phyloP scores from a whole-genome alignment of 2,888 invertebrate species.

The Oligia latruncula region DNA sequence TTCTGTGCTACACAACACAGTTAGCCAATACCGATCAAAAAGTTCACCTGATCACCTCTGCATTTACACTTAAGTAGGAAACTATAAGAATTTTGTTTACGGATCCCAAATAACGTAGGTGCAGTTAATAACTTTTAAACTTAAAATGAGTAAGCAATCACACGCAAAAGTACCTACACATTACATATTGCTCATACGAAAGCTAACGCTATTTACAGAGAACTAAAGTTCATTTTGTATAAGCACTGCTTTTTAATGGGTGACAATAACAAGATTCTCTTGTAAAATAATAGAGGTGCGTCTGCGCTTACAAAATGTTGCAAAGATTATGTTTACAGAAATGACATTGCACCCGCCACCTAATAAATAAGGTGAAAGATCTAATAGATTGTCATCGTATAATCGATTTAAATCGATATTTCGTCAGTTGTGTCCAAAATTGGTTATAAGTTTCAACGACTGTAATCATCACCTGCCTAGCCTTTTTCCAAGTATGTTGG shows the following conservation, averaged over 20 bases:
- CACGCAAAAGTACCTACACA: conserved; percentile 1
- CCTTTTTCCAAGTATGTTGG: no score
- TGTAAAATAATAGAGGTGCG: conserved; percentile 51
- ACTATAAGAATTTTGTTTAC: conserved; percentile 8
- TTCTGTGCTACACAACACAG: background rate
- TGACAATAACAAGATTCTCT: conserved; percentile 47
- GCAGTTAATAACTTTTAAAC: conserved; percentile 17
- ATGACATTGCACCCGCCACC: background rate
- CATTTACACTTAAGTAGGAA: background rate
- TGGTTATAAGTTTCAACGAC: background rate
- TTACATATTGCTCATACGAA: background rate
- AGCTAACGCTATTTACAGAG: conserved; percentile 11
- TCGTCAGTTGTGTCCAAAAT: conserved; percentile 12
- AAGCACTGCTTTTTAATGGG: conserved; percentile 28
- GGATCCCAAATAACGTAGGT: conserved; percentile 19
- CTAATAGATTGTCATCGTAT: background rate
- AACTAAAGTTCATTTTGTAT: conserved; percentile 5
- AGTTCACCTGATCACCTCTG: background rate
- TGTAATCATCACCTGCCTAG: background rate
- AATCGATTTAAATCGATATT: conserved; percentile 14
- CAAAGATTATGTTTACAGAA: conserved; percentile 43
- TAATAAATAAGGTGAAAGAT: background rate
- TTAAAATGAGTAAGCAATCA: conserved; percentile 26
- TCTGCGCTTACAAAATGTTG: conserved; percentile 46
- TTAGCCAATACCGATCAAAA: background rate